Percentiles rank a stretch among this genome's conserved stretches.
phyloP scores from a whole-genome alignment of 2,888 invertebrate genomes.

The Keiferia lycopersicella region DNA sequence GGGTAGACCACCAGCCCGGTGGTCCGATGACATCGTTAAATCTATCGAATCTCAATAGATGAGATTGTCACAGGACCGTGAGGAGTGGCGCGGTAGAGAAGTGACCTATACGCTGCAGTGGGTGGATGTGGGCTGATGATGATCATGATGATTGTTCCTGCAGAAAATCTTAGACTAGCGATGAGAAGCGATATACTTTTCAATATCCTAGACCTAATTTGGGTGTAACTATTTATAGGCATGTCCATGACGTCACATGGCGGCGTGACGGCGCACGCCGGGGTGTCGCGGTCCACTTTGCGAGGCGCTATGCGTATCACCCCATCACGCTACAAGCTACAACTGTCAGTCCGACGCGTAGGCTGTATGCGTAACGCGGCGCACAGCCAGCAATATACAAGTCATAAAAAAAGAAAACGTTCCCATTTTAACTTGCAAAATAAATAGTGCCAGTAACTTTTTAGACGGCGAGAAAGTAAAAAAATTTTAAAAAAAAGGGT shows the following conservation, averaged over 20 bases:
- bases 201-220: not conserved
- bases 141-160: too few relatives aligned
- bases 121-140: too few relatives aligned
- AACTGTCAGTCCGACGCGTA: slow-evolving; percentile 52
- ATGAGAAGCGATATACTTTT: not conserved
- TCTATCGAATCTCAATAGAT: too few relatives aligned
- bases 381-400: not conserved
- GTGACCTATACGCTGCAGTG: too few relatives aligned
- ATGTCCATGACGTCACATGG: slow-evolving; percentile 5
- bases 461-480: not conserved
- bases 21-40: too few relatives aligned
- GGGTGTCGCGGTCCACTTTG: slow-evolving; percentile 45
- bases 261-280: slow-evolving; percentile 57
- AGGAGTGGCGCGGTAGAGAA: too few relatives aligned
- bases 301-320: slow-evolving; percentile 50
- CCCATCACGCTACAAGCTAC: slow-evolving; percentile 34
- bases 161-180: too few relatives aligned
- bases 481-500: not conserved
- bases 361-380: slow-evolving; percentile 38
- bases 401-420: not conserved
- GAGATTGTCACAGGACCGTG: too few relatives aligned
- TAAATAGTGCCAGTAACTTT: not conserved
- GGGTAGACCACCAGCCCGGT: too few relatives aligned
- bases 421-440: not conserved
- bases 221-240: not conserved